Conservation (phyloP, 2,113 vertebrate species). For the Charina bottae region DNA sequence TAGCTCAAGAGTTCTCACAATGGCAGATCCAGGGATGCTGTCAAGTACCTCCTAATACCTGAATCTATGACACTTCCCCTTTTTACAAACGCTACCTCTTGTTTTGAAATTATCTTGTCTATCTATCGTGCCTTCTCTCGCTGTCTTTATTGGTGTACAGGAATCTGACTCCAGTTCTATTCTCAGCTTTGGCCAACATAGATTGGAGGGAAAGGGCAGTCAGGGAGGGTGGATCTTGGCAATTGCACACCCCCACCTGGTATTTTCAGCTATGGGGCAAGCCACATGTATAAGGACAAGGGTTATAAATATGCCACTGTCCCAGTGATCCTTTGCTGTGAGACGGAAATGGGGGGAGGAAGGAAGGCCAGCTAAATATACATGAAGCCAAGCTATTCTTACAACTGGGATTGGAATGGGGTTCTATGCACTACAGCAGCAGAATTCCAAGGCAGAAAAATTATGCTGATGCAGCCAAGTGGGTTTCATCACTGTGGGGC, state of each 20-base stretch:
- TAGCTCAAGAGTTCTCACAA: background rate
- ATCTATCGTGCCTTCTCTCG: background rate
- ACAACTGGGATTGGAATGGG: constrained; percentile 16
- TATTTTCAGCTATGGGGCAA: constrained; percentile 23
- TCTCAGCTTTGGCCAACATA: constrained; percentile 31
- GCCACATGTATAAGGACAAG: background rate
- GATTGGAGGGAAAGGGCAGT: background rate
- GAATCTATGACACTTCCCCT: background rate
- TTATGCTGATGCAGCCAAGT: background rate
- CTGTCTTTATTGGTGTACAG: background rate
- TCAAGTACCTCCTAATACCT: background rate
- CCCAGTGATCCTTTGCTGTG: background rate
- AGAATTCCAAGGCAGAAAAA: background rate
- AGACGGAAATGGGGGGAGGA: background rate
- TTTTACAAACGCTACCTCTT: background rate
- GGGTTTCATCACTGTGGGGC: background rate
- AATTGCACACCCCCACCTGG: constrained; percentile 15
- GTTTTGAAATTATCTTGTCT: background rate
- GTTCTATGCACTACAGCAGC: background rate
- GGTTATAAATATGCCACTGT: constrained; percentile 25
- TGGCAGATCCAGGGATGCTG: background rate
- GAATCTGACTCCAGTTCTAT: constrained; percentile 41
- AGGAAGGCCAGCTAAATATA: constrained; percentile 1
- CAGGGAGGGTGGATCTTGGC: background rate
- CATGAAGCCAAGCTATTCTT: background rate